phyloP scores from a whole-genome alignment of 2,888 invertebrate species.

The Azorinus chamasolen region DNA sequence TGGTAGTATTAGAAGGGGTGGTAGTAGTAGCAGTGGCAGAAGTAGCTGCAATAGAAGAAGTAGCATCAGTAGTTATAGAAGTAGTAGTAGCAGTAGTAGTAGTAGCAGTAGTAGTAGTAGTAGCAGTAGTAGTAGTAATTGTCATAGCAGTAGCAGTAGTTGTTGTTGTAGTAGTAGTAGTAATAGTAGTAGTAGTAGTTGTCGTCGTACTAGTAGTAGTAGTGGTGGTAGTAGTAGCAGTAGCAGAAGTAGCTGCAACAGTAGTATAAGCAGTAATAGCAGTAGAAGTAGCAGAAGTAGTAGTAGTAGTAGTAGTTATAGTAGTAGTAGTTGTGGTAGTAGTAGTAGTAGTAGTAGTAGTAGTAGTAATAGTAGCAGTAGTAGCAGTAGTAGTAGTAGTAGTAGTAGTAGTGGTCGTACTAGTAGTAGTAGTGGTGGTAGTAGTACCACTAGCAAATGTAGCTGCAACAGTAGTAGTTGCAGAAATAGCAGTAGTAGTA shows the following conservation, averaged over 20 bases:
- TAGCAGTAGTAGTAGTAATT: constrained; percentile 14
- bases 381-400: constrained; percentile 10
- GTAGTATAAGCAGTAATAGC: too few species aligned
- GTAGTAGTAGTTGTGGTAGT: too few species aligned
- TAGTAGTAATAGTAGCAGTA: constrained; percentile 11
- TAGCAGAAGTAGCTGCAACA: neutral
- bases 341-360: constrained; percentile 9
- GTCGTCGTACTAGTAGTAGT: too few species aligned
- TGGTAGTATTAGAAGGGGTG: too few species aligned
- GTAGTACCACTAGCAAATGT: constrained; percentile 2
- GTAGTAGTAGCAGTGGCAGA: too few species aligned
- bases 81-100: constrained; percentile 11
- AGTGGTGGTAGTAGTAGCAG: constrained; percentile 21
- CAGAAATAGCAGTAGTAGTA: constrained; percentile 9
- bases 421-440: too few species aligned
- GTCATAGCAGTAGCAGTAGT: constrained; percentile 8
- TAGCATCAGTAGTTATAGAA: too few species aligned
- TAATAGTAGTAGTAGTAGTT: constrained; percentile 15
- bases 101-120: constrained; percentile 11
- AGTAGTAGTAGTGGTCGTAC: constrained; percentile 2
- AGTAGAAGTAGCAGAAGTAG: too few species aligned
- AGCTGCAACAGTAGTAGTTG: constrained; percentile 18
- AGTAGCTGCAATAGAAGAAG: too few species aligned
- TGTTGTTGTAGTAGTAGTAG: constrained; percentile 3
- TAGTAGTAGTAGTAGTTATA: too few species aligned